Evolutionary conservation across 2,113 vertebrate genomes (phyloP), one percentile per base, ranked within the genome.

Genomic region (Melospiza georgiana): DNA sequence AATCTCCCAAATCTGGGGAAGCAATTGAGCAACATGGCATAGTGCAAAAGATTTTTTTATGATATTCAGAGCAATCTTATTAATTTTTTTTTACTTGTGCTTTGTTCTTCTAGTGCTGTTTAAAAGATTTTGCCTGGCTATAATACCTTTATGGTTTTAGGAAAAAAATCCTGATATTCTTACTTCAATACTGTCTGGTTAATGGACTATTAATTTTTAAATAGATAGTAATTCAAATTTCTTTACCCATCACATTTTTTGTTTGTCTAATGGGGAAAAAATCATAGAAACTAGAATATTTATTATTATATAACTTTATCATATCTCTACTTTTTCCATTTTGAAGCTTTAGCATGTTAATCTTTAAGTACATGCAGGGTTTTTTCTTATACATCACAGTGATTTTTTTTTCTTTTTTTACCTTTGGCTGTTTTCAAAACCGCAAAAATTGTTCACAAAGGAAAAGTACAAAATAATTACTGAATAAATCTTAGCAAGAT

Each of bases 131-230:
- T 3, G 1, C 4, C 15, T 59, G 17, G 8, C 31, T 87, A 44
- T 28, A 65, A 69, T 13, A 63, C 2, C 5, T 33, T 10, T 51
- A 16, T 4, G 67, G 20, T 30, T 89, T 59, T 35, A 13, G 6
- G 44, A 2, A 63, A 67, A 67, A 58, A 59, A 11, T 37, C 35
- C 20, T 37, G 43, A 76, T 84, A 84, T 67, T 46, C 15, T 52
- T 81, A 37, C 39, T 75, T 75, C 15, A 48, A 31, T 15, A 57
- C 15, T 74, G 9, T 61, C 87, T 61, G 18, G 35, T 68, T 68
- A 91, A 84, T 77, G 15, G 24, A 49, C 33, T 94, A 91, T 46
- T 92, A 74, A 95, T 92, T 80, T 62, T 18, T 69, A 94, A 86
- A 62, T 21, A 77, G 24, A 63, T 55, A 88, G 21, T 43, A 86